Evolutionary conservation across 1,140 invertebrate species (phyloP), one percentile per base, ranked within the genome.

Genomic region (Orius insidiosus): DNA sequence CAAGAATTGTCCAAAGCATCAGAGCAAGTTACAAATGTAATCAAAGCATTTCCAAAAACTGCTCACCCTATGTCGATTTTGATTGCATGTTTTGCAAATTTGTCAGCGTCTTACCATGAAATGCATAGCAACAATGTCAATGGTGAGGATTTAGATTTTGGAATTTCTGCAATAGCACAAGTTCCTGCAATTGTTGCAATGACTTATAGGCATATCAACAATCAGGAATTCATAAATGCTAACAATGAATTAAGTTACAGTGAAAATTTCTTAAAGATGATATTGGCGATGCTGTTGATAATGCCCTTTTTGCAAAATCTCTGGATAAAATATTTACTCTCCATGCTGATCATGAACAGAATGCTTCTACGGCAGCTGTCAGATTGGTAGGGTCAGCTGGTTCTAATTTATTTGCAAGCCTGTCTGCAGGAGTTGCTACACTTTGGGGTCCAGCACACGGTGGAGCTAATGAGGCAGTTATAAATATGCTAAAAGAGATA

Each of bases 311-410:
- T n/a, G n/a, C n/a, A n/a, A n/a, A n/a, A n/a, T n/a, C n/a, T n/a
- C n/a, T 46, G 33, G 45, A 46, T 39, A 3, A n/a, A 2, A 14
- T 46, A 2, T 15, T 46, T 2, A 46, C 14, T 5, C 45, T 46
- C 5, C 45, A 46, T 39, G 45, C 45, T 10, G 45, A 46, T 11
- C 45, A 46, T 11, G 45, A 46, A 39, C 45, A 46, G 32, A 46
- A 46, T 39, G 32, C 33, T 6, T 46, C 45, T 15, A 46, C 45
- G 2, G 3, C 45, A 8, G 14, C 45, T 3, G 45, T 46, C 3
- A 3, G 45, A 3, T 4, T 40, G 4, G 45, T 14, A 2, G 45
- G 33, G 2, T 46, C 45, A 3, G 2, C 45, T 8, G 45, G 45
- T 8, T 2, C 45, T 15, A 46, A 46, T 14, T 9, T 14, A 15